These are phyloP conservation scores for Philaethria dido DNA, from an alignment of 2,888 invertebrate genomes.

Conservation along the genomic window DNA sequence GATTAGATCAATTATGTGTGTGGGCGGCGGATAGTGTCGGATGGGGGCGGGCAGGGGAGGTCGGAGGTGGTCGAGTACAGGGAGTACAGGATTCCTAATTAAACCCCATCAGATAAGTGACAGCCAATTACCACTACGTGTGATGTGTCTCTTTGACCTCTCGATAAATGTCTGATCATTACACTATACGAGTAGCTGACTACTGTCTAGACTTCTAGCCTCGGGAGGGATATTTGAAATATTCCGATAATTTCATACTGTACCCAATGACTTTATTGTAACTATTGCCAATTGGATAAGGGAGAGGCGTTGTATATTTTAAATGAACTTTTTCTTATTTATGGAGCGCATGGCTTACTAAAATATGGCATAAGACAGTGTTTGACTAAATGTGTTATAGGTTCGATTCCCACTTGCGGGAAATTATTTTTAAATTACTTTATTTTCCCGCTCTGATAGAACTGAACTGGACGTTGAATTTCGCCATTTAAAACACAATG, in stretches of 20 bases:
- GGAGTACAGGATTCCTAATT: slow-evolving; percentile 41
- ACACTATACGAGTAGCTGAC: background rate
- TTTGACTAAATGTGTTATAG: too few relatives aligned
- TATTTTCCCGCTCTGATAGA: too few relatives aligned
- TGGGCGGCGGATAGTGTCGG: slow-evolving; percentile 36
- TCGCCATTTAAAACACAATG: too few relatives aligned
- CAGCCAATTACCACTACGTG: slow-evolving; percentile 8
- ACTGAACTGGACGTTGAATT: too few relatives aligned
- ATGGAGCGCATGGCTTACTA: too few relatives aligned
- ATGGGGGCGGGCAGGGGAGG: slow-evolving; percentile 40
- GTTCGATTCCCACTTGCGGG: too few relatives aligned
- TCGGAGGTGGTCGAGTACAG: too few relatives aligned
- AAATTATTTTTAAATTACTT: too few relatives aligned
- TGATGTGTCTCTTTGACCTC: background rate
- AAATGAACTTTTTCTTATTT: too few relatives aligned
- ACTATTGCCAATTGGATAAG: background rate
- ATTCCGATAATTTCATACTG: background rate
- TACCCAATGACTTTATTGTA: background rate
- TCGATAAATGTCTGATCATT: background rate
- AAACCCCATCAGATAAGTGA: slow-evolving; percentile 27
- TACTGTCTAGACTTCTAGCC: slow-evolving; percentile 6
- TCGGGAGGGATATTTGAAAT: background rate
- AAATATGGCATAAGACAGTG: too few relatives aligned
- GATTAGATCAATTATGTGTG: slow-evolving; percentile 49
- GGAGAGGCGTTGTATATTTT: background rate